phyloP scores from a whole-genome alignment of 2,113 vertebrate species.

The Rhabdornis inornatus region DNA sequence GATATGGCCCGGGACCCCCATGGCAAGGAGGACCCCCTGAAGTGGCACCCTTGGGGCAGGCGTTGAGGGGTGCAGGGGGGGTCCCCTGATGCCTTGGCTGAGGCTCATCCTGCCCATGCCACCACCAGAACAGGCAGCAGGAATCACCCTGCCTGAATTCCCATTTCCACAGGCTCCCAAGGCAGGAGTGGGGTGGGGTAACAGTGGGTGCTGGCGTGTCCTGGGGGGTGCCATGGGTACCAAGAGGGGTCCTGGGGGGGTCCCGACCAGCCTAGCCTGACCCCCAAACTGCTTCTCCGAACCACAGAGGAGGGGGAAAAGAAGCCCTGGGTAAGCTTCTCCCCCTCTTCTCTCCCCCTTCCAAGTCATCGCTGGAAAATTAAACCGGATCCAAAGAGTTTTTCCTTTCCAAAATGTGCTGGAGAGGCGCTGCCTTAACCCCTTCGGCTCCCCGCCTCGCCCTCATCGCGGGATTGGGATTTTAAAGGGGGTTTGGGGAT shows the following conservation, averaged over 20 bases:
- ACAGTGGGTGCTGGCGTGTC: not conserved
- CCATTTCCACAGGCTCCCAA: not conserved
- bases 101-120: not conserved
- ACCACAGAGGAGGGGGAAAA: not conserved
- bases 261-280: not conserved
- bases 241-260: too few species aligned
- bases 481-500: not conserved
- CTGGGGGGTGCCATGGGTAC: not conserved
- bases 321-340: not conserved
- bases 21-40: not conserved
- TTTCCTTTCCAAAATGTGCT: constrained; percentile 47
- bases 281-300: not conserved
- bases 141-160: not conserved
- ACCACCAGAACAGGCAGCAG: not conserved
- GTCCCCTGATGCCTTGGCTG: rapidly evolving
- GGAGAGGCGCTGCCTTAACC: constrained; percentile 47
- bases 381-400: constrained; percentile 48
- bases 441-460: not conserved
- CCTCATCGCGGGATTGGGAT: not conserved
- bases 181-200: not conserved
- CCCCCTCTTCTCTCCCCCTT: constrained; percentile 20
- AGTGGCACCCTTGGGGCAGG: not conserved
- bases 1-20: not conserved
- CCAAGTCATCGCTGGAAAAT: constrained; percentile 42
- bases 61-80: not conserved